These are phyloP conservation scores for Myotis findleyi DNA, from an alignment of 2,797 vertebrate species.

Conservation along the genomic window DNA sequence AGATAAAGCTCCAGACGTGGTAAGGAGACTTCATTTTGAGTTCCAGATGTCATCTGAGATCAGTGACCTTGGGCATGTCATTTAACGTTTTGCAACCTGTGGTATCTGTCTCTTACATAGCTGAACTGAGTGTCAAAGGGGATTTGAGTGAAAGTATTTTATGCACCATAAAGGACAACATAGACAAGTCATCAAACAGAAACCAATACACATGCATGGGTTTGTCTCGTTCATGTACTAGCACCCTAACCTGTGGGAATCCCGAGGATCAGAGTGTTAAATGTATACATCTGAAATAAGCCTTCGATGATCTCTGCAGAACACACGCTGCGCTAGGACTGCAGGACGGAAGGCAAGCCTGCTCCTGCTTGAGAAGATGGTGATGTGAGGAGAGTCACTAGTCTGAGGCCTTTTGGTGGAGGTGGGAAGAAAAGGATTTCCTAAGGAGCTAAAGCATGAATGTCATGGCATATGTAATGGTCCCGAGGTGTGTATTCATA, in stretches of 20 bases:
- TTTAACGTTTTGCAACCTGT: constrained; percentile 12
- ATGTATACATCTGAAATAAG: not conserved
- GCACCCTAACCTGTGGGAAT: not conserved
- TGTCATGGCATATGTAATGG: not conserved
- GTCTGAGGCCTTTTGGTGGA: not conserved
- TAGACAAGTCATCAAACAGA: not conserved
- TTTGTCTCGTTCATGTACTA: not conserved
- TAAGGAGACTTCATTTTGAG: not conserved
- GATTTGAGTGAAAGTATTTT: constrained; percentile 4
- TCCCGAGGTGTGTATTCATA: not conserved
- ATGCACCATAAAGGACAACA: not conserved
- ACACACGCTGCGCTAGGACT: not conserved
- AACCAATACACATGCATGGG: not conserved
- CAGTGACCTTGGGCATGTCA: not conserved
- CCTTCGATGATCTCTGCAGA: not conserved
- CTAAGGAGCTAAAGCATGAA: not conserved
- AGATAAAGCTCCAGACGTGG: not conserved
- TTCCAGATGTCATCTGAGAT: not conserved
- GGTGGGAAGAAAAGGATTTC: not conserved
- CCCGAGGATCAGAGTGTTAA: not conserved
- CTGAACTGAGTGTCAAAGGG: not conserved
- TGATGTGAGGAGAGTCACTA: not conserved
- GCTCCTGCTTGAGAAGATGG: not conserved
- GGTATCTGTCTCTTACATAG: not conserved
- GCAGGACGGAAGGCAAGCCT: not conserved